phyloP scores from a whole-genome alignment of 2,113 vertebrate species.

The Corvus cornix region DNA sequence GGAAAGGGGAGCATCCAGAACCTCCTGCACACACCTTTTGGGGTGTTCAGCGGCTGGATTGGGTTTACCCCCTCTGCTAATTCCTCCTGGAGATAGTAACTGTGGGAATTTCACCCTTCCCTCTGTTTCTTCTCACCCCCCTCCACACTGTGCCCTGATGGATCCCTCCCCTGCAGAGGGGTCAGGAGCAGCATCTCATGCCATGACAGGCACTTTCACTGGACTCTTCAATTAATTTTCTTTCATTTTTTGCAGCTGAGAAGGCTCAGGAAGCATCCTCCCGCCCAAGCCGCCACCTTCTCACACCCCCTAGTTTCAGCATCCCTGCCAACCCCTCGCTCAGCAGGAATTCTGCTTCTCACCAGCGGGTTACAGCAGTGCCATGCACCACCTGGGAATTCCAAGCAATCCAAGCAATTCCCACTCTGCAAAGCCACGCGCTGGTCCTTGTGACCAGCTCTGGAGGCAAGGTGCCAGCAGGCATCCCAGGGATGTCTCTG shows the following conservation, averaged over 20 bases:
- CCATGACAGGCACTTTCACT: accelerated
- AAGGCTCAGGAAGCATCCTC: neutral
- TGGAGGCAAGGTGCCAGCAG: neutral
- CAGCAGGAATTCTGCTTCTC: neutral
- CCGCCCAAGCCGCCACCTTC: neutral
- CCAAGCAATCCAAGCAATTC: neutral
- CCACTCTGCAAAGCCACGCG: neutral
- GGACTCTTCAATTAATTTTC: neutral
- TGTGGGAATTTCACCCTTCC: neutral
- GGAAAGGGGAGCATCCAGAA: neutral
- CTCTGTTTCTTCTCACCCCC: neutral
- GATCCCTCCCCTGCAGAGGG: neutral
- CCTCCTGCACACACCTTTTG: accelerated
- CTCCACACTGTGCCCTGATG: neutral
- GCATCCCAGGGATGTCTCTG: neutral
- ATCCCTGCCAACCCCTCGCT: neutral
- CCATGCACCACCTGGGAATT: neutral
- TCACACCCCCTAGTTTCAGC: neutral
- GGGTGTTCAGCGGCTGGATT: accelerated
- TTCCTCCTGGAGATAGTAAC: neutral
- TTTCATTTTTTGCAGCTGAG: neutral
- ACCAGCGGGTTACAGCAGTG: accelerated
- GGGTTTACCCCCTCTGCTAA: neutral
- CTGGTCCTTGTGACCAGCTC: neutral
- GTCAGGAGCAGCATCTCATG: neutral